Percentiles rank a stretch among this genome's conserved stretches.
Evolutionary conservation across 2,888 invertebrate species (phyloP).

Genomic region (Acrobasis suavella): DNA sequence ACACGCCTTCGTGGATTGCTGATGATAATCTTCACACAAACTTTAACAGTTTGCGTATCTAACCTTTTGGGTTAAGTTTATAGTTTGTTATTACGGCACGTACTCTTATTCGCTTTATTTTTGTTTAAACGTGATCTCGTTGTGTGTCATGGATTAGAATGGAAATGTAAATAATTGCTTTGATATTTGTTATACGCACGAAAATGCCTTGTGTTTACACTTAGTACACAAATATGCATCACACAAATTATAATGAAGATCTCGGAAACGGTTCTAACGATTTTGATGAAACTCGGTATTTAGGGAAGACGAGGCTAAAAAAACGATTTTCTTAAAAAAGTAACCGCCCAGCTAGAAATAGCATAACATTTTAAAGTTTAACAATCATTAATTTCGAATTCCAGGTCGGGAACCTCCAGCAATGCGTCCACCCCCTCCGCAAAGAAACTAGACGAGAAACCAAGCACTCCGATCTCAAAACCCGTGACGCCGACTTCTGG

Average conservation of each 20-base stretch:
- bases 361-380: not conserved
- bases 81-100: conserved; percentile 26
- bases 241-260: too few species aligned
- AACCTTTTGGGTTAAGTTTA: conserved; percentile 32
- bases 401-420: conserved; percentile 92
- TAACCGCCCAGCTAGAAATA: too few species aligned
- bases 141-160: conserved; percentile 4
- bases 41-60: conserved; percentile 51
- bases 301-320: too few species aligned
- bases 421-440: conserved; percentile 95
- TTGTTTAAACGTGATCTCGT: conserved; percentile 12
- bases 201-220: too few species aligned
- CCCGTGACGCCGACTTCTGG: conserved; percentile 92
- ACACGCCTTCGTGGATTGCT: conserved; percentile 55
- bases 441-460: conserved; percentile 93
- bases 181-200: not conserved
- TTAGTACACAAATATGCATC: too few species aligned
- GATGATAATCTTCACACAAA: conserved; percentile 56
- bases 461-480: conserved; percentile 95
- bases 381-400: conserved; percentile 29
- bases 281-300: too few species aligned
- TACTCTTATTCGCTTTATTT: conserved; percentile 3
- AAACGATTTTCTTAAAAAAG: too few species aligned
- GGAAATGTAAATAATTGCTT: not conserved
- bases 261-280: too few species aligned